phyloP scores from a whole-genome alignment of 2,888 invertebrate genomes.

The Erebia aethiops region DNA sequence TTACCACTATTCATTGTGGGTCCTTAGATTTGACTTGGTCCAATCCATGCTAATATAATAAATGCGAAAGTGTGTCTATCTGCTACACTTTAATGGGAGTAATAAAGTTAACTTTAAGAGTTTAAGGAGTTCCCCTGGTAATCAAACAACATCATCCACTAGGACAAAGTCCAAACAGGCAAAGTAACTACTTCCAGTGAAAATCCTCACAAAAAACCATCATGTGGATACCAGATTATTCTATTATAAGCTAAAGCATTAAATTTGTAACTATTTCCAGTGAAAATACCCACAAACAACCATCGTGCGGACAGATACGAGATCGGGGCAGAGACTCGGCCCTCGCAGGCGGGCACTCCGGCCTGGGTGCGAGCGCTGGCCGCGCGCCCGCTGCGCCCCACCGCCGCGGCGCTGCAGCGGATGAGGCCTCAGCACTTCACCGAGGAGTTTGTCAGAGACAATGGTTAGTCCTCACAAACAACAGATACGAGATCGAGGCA shows the following conservation, averaged over 20 bases:
- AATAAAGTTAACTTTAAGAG: too few species aligned
- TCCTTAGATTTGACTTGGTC: too few species aligned
- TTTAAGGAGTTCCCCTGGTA: too few species aligned
- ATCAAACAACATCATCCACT: too few species aligned
- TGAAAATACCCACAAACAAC: constrained; percentile 78
- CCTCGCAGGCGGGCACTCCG: constrained; percentile 75
- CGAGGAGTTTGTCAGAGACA: constrained; percentile 75
- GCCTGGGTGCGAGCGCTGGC: constrained; percentile 74
- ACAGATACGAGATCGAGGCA: too few species aligned
- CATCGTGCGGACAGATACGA: constrained; percentile 80
- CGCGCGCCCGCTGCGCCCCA: constrained; percentile 64
- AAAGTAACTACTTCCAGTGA: constrained; percentile 57
- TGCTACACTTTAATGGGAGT: too few species aligned
- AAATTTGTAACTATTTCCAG: constrained; percentile 50
- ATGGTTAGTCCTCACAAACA: constrained; percentile 52
- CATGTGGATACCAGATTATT: constrained; percentile 72
- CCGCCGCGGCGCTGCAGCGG: constrained; percentile 60
- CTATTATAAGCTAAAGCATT: too few species aligned
- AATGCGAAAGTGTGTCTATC: too few species aligned
- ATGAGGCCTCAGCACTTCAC: constrained; percentile 70
- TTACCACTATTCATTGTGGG: too few species aligned
- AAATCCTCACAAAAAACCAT: constrained; percentile 78
- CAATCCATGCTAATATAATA: too few species aligned
- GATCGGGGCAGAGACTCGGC: constrained; percentile 68
- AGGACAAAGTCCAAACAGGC: too few species aligned